Base-by-base conservation (phyloP, 2,113 vertebrate species). In the Hipposideros armiger region DNA sequence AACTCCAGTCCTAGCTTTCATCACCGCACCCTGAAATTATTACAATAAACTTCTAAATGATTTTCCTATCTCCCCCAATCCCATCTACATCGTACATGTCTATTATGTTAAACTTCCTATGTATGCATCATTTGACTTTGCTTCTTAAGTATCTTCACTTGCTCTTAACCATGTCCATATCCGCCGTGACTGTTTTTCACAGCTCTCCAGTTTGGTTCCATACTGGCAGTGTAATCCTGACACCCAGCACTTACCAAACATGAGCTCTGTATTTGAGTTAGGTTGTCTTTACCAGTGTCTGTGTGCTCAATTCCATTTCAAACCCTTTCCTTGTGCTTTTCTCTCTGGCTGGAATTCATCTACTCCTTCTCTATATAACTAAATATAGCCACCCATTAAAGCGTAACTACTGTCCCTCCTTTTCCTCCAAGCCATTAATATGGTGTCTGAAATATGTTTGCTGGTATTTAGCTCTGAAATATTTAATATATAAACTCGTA, bases 81-180 rank as follows among this genome's bases (percentile, higher is more conserved):
- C 77, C 93, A 86, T 88, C 40, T n/a, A 82, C 56, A 87, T 80
- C 90, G 30, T 36, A 26, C n/a, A 26, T 52, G 20, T 70, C 50
- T 54, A 67, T 45, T 58, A 54, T 81, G 52, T 77, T 89, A 66
- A 91, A 67, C 26, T 96, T 91, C 64, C 11, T 87, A 72, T 76
- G 52, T 54, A 81, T 74, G 84, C 20, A 78, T 56, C 66, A 69
- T 87, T 91, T 84, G 20, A 77, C 40, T 85, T 87, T 4, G 50
- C 70, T 87, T 92, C n/a, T 95, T 76, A 97, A 72, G 36, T 85
- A 82, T 77, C n/a, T 76, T 78, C 87, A 86, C 52, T 56, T 17
- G 58, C 52, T 76, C 47, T 85, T 87, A 96, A 76, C 17, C 47
- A 93, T 80, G n/a, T 88, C 32, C 62, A 93, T 94, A 66, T 50